Evolutionary conservation across 2,797 vertebrate genomes (phyloP), one percentile per base, ranked within the genome.

Genomic region (Sparus aurata): DNA sequence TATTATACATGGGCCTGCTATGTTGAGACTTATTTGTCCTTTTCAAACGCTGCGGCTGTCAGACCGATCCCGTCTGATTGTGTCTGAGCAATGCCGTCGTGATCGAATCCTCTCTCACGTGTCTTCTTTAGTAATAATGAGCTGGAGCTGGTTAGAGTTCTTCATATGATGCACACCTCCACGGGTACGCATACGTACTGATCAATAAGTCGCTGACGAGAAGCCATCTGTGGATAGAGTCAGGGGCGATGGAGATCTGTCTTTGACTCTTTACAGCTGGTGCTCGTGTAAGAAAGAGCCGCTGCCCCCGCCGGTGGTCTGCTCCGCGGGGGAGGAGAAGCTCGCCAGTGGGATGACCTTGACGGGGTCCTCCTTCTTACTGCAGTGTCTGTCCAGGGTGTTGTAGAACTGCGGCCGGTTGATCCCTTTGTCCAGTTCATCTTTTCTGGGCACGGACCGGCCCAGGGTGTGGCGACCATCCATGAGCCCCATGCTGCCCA

Each of bases 331-430:
- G 0, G 95, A 91, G 18, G 96, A 94, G 81, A 99, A 98, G 87
- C 96, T 98, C 55, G 97, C 97, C 94, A 99, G 94, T 15, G 97
- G 96, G 84, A 99, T 99, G 81, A 98, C 96, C 95, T 98, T 98
- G 89, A 97, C 93, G 0, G 97, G 93, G 61, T 98, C 96, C 85
- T 97, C 97, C 86, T 95, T 96, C 85, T 95, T 94, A 82, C 91
- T 91, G 75, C 96, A 97, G 89, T 96, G 96, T 98, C 97, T 98
- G 59, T 99, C 97, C 62, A 97, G 96, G 81, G 96, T 96, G 91
- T 95, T 97, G 93, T 98, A 99, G 96, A 99, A 97, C 89, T 97
- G 97, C 38, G 96, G 95, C 87, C 95, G 90, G 85, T 89, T 89
- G 75, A 93, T 94, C 68, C 91, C 95, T 91, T 96, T 97, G 92